These are phyloP conservation scores for Lanistes nyassanus DNA, from an alignment of 1,140 invertebrate species.

Conservation along the genomic window DNA sequence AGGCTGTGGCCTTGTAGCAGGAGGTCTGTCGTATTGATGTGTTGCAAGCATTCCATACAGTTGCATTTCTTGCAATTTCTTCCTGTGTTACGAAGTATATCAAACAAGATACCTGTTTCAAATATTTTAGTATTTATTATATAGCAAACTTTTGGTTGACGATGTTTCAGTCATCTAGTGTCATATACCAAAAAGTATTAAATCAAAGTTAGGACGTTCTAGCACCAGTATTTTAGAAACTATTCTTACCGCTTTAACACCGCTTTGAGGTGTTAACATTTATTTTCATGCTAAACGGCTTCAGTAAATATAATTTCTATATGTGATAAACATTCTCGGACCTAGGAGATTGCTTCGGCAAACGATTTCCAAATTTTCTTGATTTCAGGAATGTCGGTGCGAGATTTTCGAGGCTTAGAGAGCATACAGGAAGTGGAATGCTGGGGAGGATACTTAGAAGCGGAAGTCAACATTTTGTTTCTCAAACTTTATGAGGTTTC, in stretches of 20 bases:
- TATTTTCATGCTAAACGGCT: not conserved
- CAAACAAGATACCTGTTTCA: too few relatives aligned
- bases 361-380: not conserved
- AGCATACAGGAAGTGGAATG: slow-evolving; percentile 20
- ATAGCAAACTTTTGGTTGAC: too few relatives aligned
- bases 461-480: slow-evolving; percentile 10
- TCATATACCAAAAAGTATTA: too few relatives aligned
- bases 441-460: not conserved
- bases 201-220: not conserved
- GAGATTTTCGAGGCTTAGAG: slow-evolving; percentile 7
- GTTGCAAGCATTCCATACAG: too few relatives aligned
- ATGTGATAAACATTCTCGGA: not conserved
- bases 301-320: not conserved
- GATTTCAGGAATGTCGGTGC: slow-evolving; percentile 7
- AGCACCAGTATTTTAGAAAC: not conserved
- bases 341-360: too few relatives aligned
- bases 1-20: too few relatives aligned
- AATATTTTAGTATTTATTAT: too few relatives aligned
- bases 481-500: slow-evolving; percentile 5
- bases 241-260: not conserved
- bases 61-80: too few relatives aligned
- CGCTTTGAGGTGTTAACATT: not conserved
- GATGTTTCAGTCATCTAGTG: too few relatives aligned
- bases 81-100: too few relatives aligned
- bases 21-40: too few relatives aligned